A percentile compares a stretch with the other conserved stretches of the same genome.
These are phyloP conservation scores for Pelecanus crispus DNA, from an alignment of 2,113 vertebrate genomes.

Conservation along the genomic window DNA sequence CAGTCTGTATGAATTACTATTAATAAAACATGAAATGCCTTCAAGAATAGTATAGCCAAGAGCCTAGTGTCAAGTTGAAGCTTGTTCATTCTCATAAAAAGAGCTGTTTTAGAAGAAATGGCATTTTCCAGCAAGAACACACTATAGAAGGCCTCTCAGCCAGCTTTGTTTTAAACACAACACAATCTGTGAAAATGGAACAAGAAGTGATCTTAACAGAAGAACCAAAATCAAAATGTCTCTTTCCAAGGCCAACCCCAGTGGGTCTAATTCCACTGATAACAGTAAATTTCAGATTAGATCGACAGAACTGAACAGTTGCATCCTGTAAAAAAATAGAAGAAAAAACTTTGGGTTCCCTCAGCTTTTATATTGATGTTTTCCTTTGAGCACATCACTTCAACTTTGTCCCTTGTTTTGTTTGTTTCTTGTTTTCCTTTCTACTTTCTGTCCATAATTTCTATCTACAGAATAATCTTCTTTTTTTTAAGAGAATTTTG, in stretches of 20 bases:
- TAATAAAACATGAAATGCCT: slow-evolving; percentile 64
- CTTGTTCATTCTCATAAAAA: slow-evolving; percentile 55
- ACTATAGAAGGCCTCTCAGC: not conserved
- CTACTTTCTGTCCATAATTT: not conserved
- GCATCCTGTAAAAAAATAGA: not conserved
- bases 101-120: slow-evolving; percentile 54
- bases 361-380: not conserved
- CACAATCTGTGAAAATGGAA: not conserved
- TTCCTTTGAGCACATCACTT: not conserved
- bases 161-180: not conserved
- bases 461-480: not conserved
- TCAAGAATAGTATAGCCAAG: slow-evolving; percentile 46
- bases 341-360: not conserved
- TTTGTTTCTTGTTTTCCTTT: not conserved
- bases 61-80: slow-evolving; percentile 53
- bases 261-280: not conserved
- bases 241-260: not conserved
- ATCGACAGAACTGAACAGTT: not conserved
- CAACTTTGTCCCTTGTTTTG: not conserved
- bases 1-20: slow-evolving; percentile 51
- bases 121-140: slow-evolving; percentile 18
- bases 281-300: not conserved
- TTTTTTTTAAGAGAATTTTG: not conserved
- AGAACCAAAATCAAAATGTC: not conserved
- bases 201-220: not conserved